phyloP scores from a whole-genome alignment of 2,888 invertebrate species.

The Leucophenga montana region DNA sequence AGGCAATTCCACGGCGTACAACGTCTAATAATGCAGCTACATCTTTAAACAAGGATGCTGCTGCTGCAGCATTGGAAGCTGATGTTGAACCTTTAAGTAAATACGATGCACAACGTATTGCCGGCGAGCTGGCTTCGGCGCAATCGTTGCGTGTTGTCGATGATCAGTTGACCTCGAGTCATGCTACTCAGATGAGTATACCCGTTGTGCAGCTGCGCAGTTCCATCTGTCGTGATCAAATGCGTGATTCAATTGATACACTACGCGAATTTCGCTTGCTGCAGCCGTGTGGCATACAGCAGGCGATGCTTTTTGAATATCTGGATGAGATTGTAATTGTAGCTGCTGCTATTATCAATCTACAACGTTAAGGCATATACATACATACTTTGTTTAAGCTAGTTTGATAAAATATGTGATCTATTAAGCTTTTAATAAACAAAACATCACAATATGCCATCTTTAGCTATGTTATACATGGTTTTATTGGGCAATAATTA shows the following conservation, averaged over 20 bases:
- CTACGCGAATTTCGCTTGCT: slow-evolving; percentile 69
- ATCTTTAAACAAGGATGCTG: slow-evolving; percentile 50
- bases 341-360: slow-evolving; percentile 68
- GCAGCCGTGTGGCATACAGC: slow-evolving; percentile 65
- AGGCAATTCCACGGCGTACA: slow-evolving; percentile 57
- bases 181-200: slow-evolving; percentile 63
- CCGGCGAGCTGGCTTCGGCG: slow-evolving; percentile 61
- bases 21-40: slow-evolving; percentile 34
- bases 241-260: slow-evolving; percentile 63
- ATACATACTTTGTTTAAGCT: background rate
- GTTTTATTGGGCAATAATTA: too few relatives aligned
- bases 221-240: slow-evolving; percentile 69
- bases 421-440: too few relatives aligned
- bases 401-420: too few relatives aligned
- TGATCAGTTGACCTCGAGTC: slow-evolving; percentile 66
- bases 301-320: slow-evolving; percentile 66
- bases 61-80: slow-evolving; percentile 41
- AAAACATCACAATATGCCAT: too few relatives aligned
- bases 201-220: slow-evolving; percentile 66
- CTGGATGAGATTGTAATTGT: slow-evolving; percentile 71
- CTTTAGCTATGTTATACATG: too few relatives aligned
- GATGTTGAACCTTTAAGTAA: slow-evolving; percentile 51
- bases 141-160: slow-evolving; percentile 65
- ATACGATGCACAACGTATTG: slow-evolving; percentile 59
- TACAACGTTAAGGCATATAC: slow-evolving; percentile 71